Evolutionary conservation across 2,797 vertebrate species (phyloP).

Genomic region (Silurus lanzhouensis): DNA sequence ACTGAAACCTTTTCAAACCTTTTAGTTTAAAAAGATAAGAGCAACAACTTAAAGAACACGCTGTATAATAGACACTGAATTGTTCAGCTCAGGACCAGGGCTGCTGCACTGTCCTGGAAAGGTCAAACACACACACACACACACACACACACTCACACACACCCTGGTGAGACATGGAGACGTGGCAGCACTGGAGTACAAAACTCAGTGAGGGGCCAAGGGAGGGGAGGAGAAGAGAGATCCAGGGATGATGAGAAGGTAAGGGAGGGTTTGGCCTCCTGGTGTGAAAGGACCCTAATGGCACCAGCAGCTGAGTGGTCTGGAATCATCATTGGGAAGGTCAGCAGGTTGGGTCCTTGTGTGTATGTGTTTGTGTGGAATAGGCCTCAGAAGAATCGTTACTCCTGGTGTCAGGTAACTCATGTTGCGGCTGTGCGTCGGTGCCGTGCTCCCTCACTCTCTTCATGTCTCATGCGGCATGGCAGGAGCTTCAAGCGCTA

Average conservation of each 20-base stretch:
- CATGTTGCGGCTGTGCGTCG: constrained; percentile 10
- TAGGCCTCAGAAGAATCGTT: constrained; percentile 63
- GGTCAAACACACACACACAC: constrained; percentile 45
- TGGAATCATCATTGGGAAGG: constrained; percentile 68
- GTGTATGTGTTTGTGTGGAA: constrained; percentile 55
- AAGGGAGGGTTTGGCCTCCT: constrained; percentile 35
- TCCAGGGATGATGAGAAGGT: constrained; percentile 7
- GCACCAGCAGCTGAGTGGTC: constrained; percentile 74
- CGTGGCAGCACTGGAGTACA: constrained; percentile 41
- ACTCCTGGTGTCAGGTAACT: constrained; percentile 64
- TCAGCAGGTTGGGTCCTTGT: constrained; percentile 57
- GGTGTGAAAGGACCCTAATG: constrained; percentile 64
- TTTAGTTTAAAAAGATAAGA: too few relatives aligned
- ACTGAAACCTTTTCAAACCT: too few relatives aligned
- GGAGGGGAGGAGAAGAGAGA: constrained; percentile 32
- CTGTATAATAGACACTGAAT: not conserved
- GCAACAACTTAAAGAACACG: too few relatives aligned
- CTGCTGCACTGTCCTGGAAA: not conserved
- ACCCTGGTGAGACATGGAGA: constrained; percentile 23
- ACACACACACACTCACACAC: constrained; percentile 44
- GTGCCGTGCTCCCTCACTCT: constrained; percentile 32
- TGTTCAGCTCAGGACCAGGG: not conserved
- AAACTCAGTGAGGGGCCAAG: constrained; percentile 50
- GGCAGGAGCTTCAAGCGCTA: constrained; percentile 21
- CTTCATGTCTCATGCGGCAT: not conserved